Evolutionary conservation across 2,888 invertebrate genomes (phyloP).

Genomic region (Sthenelais limicola): DNA sequence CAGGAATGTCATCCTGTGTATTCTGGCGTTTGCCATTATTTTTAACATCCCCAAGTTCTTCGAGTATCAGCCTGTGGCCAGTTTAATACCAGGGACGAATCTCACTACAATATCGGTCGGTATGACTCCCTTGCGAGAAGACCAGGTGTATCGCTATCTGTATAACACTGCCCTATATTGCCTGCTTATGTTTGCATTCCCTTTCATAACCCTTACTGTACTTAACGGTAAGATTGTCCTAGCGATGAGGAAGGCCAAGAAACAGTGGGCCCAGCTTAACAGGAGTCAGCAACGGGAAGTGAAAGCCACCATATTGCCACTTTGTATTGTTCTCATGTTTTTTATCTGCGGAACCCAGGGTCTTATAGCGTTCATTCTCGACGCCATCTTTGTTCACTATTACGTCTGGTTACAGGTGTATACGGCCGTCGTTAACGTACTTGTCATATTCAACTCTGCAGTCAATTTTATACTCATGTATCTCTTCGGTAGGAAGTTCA

Average conservation of each 20-base stretch:
- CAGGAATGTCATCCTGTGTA: constrained; percentile 57
- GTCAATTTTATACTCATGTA: constrained; percentile 70
- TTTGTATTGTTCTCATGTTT: constrained; percentile 67
- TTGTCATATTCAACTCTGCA: constrained; percentile 65
- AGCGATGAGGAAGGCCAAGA: constrained; percentile 62
- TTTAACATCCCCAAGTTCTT: constrained; percentile 64
- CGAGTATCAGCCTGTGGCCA: constrained; percentile 53
- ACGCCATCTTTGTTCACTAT: constrained; percentile 51
- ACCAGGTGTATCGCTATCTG: constrained; percentile 52
- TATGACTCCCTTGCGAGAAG: constrained; percentile 45
- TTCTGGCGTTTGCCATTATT: constrained; percentile 55
- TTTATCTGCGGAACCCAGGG: constrained; percentile 60
- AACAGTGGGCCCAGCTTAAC: constrained; percentile 55
- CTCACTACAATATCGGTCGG: constrained; percentile 42
- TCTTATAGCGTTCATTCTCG: constrained; percentile 52
- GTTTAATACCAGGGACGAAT: constrained; percentile 31
- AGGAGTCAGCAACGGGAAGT: constrained; percentile 63
- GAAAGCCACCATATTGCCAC: constrained; percentile 67
- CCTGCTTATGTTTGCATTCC: constrained; percentile 59
- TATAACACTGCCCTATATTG: constrained; percentile 58
- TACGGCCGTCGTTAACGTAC: constrained; percentile 53
- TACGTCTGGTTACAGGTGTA: constrained; percentile 56
- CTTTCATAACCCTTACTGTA: constrained; percentile 60
- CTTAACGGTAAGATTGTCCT: constrained; percentile 65
- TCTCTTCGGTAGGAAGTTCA: constrained; percentile 69